Evolutionary conservation across 2,797 vertebrate species (phyloP).

Genomic region (Botia kubotai): DNA sequence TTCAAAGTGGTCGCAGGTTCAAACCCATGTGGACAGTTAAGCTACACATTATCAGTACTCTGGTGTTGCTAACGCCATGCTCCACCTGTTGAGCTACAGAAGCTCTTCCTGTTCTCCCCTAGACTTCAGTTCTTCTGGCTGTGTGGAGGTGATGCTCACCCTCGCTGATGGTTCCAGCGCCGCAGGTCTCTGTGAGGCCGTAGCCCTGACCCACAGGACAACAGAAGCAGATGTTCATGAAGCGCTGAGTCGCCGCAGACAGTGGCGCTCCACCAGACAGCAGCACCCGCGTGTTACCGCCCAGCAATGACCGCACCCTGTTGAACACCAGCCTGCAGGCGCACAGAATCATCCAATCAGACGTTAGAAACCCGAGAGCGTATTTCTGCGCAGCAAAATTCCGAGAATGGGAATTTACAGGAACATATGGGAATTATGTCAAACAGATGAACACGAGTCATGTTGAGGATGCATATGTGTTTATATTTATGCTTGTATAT

Average conservation of each 20-base stretch:
- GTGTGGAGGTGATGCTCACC: conserved; percentile 72
- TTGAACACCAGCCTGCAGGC: conserved; percentile 86
- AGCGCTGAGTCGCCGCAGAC: conserved; percentile 91
- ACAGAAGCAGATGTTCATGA: conserved; percentile 99
- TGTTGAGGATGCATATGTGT: no score
- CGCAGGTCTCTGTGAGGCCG: conserved; percentile 94
- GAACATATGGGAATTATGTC: no score
- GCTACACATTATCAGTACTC: no score
- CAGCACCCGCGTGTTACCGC: conserved; percentile 89
- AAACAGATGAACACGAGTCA: no score
- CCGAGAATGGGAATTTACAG: no score
- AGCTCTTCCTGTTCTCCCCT: background rate
- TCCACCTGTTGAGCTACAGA: background rate
- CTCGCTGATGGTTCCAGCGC: conserved; percentile 93
- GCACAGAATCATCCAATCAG: background rate
- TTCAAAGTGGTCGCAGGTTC: no score
- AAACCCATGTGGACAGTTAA: background rate
- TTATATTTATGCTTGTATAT: background rate
- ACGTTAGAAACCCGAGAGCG: background rate
- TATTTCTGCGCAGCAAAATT: no score
- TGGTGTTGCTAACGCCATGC: background rate
- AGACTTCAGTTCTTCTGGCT: background rate
- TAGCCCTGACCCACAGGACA: conserved; percentile 97
- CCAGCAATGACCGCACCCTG: conserved; percentile 89
- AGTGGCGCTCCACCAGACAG: conserved; percentile 94